Percentiles rank a stretch among this genome's conserved stretches.
Conservation (phyloP, 2,888 invertebrate genomes). For the Bombylius discolor region DNA sequence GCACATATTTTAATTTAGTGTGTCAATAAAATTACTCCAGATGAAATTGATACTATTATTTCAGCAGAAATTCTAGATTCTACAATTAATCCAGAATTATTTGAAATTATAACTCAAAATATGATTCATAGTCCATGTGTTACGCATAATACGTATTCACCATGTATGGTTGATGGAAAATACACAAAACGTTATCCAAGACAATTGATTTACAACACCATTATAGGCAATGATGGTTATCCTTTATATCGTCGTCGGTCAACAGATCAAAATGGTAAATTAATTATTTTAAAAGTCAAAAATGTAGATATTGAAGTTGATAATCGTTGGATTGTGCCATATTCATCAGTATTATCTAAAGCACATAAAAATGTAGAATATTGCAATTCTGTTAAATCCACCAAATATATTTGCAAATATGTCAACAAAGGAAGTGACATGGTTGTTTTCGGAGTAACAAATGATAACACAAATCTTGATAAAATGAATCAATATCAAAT, state of each 20-base stretch:
- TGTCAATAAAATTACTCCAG: conserved; percentile 14
- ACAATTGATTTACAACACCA: conserved; percentile 20
- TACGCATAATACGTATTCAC: conserved; percentile 20
- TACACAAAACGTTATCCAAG: conserved; percentile 24
- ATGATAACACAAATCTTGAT: conserved; percentile 27
- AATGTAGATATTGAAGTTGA: conserved; percentile 15
- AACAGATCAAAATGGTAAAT: conserved; percentile 10
- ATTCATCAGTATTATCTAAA: conserved; percentile 21
- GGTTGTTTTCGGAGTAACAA: conserved; percentile 35
- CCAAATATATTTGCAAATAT: conserved; percentile 34
- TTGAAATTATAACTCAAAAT: conserved; percentile 17
- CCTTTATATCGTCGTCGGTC: conserved; percentile 19
- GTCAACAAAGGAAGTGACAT: too few relatives aligned
- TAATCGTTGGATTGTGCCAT: conserved; percentile 27
- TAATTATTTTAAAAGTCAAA: conserved; percentile 10
- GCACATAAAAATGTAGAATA: conserved; percentile 32
- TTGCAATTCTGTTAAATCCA: conserved; percentile 32
- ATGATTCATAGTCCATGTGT: conserved; percentile 30
- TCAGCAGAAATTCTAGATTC: conserved; percentile 8
- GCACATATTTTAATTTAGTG: conserved; percentile 17
- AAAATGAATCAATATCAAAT: conserved; percentile 9
- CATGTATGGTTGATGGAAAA: conserved; percentile 29
- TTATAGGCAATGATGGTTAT: conserved; percentile 26
- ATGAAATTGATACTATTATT: conserved; percentile 8
- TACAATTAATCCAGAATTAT: conserved; percentile 17